Percentiles rank a stretch among this genome's conserved stretches.
Evolutionary conservation across 1,140 invertebrate genomes (phyloP).

Genomic region (Pollicipes pollicipes): DNA sequence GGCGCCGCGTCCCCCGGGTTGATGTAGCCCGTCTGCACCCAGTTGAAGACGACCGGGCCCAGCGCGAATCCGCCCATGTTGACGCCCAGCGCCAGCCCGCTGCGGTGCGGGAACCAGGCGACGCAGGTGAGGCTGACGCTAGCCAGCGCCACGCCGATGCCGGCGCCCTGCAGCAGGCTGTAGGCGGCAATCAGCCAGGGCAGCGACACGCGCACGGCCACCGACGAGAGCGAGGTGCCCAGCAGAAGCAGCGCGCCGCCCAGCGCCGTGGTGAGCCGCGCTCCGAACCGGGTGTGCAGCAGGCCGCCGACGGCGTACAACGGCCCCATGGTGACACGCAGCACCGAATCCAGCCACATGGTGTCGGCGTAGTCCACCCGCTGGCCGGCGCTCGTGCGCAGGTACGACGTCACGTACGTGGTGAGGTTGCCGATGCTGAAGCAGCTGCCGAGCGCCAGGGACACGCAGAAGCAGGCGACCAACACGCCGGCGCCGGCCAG

Average conservation of each 20-base stretch:
- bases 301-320: constrained; percentile 22
- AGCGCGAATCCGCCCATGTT: constrained; percentile 29
- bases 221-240: neutral
- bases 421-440: neutral
- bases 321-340: neutral
- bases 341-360: neutral
- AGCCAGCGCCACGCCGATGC: neutral
- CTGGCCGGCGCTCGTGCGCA: neutral
- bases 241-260: neutral
- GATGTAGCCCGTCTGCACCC: constrained; percentile 28
- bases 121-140: neutral
- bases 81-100: constrained; percentile 29
- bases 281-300: constrained; percentile 24
- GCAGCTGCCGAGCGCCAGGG: neutral
- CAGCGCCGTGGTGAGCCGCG: constrained; percentile 17
- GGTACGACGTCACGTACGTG: neutral
- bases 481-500: neutral
- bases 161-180: neutral
- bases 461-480: neutral
- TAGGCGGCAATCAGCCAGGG: neutral
- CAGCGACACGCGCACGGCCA: neutral
- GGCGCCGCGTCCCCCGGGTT: constrained; percentile 25
- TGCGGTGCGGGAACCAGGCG: constrained; percentile 28
- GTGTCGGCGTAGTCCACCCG: neutral
- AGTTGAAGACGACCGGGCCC: constrained; percentile 28